phyloP scores from a whole-genome alignment of 2,888 invertebrate genomes.

The Leucania comma region DNA sequence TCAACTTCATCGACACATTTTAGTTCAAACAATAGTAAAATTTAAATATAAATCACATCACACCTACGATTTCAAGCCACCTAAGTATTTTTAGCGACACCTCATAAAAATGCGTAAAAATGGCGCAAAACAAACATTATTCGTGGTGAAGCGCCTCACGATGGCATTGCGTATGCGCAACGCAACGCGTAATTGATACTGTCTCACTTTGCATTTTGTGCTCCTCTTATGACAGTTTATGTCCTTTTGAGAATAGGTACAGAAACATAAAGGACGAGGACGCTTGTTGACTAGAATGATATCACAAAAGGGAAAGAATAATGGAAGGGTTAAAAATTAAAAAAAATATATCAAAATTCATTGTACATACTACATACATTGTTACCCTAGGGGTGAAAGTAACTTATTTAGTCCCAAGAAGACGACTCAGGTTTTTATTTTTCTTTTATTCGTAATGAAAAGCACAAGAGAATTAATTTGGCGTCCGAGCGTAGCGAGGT shows the following conservation, averaged over 20 bases:
- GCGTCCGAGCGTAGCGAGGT: too few relatives aligned
- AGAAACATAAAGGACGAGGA: slow-evolving; percentile 46
- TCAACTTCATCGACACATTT: slow-evolving; percentile 13
- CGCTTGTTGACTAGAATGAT: slow-evolving; percentile 12
- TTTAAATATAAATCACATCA: slow-evolving; percentile 30
- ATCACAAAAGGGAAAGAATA: slow-evolving; percentile 3
- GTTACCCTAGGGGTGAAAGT: too few relatives aligned
- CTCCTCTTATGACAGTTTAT: slow-evolving; percentile 45
- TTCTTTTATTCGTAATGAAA: too few relatives aligned
- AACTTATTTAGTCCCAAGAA: too few relatives aligned
- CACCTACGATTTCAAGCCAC: background rate
- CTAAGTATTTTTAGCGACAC: slow-evolving; percentile 52
- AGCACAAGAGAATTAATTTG: too few relatives aligned
- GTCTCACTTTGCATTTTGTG: slow-evolving; percentile 49
- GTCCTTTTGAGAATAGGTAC: slow-evolving; percentile 33
- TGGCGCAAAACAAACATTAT: slow-evolving; percentile 49
- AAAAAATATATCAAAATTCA: too few relatives aligned
- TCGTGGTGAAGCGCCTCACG: slow-evolving; percentile 41
- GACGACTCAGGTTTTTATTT: too few relatives aligned
- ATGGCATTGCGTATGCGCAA: slow-evolving; percentile 64
- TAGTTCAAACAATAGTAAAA: slow-evolving; percentile 21
- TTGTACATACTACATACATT: too few relatives aligned
- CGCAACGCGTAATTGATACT: slow-evolving; percentile 63
- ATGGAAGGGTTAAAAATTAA: too few relatives aligned
- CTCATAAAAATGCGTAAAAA: slow-evolving; percentile 57